Conservation (phyloP, 2,113 vertebrate genomes). For the Ceratotherium simum region DNA sequence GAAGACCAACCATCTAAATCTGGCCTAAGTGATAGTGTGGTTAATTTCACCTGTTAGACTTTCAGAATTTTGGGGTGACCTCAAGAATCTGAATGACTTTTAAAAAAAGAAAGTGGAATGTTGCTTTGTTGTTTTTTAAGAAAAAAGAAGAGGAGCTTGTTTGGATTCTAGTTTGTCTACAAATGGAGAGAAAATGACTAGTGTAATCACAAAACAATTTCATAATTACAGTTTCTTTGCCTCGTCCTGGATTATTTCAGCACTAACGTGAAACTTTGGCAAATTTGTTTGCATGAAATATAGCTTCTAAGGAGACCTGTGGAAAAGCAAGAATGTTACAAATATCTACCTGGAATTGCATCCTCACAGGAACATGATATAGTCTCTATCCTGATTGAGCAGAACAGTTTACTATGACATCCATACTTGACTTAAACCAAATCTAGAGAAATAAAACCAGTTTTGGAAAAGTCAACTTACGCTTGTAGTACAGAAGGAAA, state of each 20-base stretch:
- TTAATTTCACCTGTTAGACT: neutral
- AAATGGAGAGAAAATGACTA: constrained; percentile 21
- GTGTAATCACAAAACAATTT: constrained; percentile 19
- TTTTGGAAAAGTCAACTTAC: neutral
- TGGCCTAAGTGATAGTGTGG: neutral
- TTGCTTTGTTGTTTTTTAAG: neutral
- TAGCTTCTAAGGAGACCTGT: neutral
- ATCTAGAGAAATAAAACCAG: neutral
- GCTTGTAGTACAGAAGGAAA: neutral
- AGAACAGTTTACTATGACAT: neutral
- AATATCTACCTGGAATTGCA: neutral
- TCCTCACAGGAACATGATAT: neutral
- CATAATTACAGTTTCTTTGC: constrained; percentile 20
- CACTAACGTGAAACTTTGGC: neutral
- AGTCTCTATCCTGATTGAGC: neutral
- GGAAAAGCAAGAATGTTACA: neutral
- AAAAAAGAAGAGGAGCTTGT: neutral
- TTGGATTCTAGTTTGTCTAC: constrained; percentile 44
- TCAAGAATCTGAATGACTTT: neutral
- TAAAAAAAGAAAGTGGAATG: neutral
- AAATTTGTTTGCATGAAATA: neutral
- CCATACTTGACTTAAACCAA: neutral
- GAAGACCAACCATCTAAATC: neutral
- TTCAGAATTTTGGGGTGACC: neutral
- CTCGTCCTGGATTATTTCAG: constrained; percentile 50